Conservation (phyloP, 2,113 vertebrate genomes). For the Cryptotis parvus region DNA sequence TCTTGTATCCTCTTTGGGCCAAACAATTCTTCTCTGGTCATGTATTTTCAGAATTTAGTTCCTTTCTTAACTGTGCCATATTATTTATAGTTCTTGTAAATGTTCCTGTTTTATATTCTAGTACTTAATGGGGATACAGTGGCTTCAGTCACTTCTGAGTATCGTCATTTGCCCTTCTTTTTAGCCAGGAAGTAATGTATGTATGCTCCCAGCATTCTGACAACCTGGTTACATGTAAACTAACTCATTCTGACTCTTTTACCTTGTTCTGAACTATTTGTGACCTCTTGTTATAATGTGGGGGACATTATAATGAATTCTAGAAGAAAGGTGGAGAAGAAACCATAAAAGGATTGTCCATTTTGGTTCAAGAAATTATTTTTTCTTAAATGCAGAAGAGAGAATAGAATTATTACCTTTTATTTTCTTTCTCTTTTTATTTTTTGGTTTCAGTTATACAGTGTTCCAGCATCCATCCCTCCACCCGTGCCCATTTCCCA, state of each 20-base stretch:
- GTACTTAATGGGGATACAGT: not conserved
- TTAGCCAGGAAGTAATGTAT: not conserved
- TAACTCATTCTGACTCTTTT: not conserved
- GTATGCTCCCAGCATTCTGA: not conserved
- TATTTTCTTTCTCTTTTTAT: too few relatives aligned
- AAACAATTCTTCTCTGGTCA: too few relatives aligned
- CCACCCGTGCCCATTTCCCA: too few relatives aligned
- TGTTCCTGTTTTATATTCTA: too few relatives aligned
- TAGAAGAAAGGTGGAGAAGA: not conserved
- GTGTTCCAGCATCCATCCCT: too few relatives aligned
- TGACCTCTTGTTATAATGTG: not conserved
- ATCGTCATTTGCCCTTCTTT: not conserved
- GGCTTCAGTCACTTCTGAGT: not conserved
- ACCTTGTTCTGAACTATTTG: not conserved
- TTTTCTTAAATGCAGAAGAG: not conserved
- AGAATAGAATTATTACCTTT: conserved; percentile 35
- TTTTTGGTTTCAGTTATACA: too few relatives aligned
- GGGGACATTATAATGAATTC: too few relatives aligned
- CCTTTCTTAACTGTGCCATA: too few relatives aligned
- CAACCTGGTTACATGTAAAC: not conserved
- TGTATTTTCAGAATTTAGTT: too few relatives aligned
- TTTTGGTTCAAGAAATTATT: not conserved
- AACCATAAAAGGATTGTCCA: not conserved
- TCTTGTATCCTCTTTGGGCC: too few relatives aligned
- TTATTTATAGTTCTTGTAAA: too few relatives aligned